Conservation (phyloP, 2,113 vertebrate genomes). For the Hiodon tergisus region DNA sequence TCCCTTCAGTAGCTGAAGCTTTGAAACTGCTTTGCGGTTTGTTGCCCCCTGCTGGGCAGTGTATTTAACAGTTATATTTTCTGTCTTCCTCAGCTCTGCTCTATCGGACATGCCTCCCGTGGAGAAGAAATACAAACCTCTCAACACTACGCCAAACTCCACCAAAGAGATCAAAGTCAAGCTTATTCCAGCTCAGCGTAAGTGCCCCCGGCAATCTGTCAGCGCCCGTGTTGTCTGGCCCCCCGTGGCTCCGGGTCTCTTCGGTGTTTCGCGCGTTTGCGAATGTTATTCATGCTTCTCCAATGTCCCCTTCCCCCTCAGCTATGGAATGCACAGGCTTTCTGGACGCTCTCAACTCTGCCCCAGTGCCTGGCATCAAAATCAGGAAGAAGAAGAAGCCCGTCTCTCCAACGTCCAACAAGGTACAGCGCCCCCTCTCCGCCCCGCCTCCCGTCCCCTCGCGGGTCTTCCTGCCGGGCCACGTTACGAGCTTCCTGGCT, state of each 20-base stretch:
- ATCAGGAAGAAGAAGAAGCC: conserved; percentile 97
- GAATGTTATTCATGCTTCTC: neutral
- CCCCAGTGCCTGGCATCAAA: conserved; percentile 87
- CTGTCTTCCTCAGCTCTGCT: conserved; percentile 34
- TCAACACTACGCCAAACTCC: conserved; percentile 80
- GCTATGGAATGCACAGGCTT: conserved; percentile 90
- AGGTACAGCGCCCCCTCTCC: conserved; percentile 58
- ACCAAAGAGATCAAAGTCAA: conserved; percentile 97
- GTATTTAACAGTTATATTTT: neutral
- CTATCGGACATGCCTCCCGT: conserved; percentile 59
- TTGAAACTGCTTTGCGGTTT: neutral
- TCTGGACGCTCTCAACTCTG: conserved; percentile 89
- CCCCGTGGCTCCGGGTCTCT: neutral
- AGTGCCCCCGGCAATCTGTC: conserved; percentile 41
- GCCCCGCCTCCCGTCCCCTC: neutral
- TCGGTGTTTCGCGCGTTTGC: neutral
- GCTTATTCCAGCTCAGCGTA: conserved; percentile 89
- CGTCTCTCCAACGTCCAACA: conserved; percentile 78
- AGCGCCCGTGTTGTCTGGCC: neutral
- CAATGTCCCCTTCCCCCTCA: conserved; percentile 36
- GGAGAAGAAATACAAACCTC: conserved; percentile 95
- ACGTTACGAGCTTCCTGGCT: neutral
- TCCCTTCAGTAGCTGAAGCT: no score
- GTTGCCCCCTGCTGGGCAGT: neutral
- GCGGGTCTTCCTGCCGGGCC: no score